phyloP scores from a whole-genome alignment of 2,888 invertebrate species.

The Tupiocoris notatus region DNA sequence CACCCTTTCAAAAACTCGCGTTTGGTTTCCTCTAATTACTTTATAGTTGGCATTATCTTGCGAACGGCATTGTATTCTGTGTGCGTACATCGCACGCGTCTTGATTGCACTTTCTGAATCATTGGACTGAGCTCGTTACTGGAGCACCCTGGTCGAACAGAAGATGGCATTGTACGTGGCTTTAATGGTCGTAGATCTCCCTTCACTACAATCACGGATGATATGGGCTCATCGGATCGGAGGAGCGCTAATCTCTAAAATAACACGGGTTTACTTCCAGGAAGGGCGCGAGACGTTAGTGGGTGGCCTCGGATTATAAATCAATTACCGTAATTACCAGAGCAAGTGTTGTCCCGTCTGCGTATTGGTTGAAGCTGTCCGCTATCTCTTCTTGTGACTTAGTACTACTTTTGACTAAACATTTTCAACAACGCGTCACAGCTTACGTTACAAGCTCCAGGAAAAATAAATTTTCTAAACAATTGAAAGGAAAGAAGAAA shows the following conservation, averaged over 20 bases:
- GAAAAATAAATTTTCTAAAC: too few species aligned
- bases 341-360: not conserved
- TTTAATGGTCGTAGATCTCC: not conserved
- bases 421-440: too few species aligned
- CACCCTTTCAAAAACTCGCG: not conserved
- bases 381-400: too few species aligned
- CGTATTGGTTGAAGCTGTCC: not conserved
- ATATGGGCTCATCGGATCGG: not conserved
- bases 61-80: too few species aligned
- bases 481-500: too few species aligned
- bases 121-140: not conserved
- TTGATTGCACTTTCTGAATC: not conserved
- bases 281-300: not conserved
- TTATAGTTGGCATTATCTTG: not conserved
- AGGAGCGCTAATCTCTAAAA: slow-evolving; percentile 12
- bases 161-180: not conserved
- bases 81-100: not conserved
- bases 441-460: too few species aligned
- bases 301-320: slow-evolving; percentile 14
- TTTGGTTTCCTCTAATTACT: not conserved
- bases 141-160: not conserved
- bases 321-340: slow-evolving; percentile 24
- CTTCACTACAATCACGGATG: not conserved
- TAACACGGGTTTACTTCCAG: not conserved
- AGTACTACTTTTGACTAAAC: too few species aligned